Evolutionary conservation across 2,797 vertebrate species (phyloP).

Genomic region (Scomberomorus guttatus): DNA sequence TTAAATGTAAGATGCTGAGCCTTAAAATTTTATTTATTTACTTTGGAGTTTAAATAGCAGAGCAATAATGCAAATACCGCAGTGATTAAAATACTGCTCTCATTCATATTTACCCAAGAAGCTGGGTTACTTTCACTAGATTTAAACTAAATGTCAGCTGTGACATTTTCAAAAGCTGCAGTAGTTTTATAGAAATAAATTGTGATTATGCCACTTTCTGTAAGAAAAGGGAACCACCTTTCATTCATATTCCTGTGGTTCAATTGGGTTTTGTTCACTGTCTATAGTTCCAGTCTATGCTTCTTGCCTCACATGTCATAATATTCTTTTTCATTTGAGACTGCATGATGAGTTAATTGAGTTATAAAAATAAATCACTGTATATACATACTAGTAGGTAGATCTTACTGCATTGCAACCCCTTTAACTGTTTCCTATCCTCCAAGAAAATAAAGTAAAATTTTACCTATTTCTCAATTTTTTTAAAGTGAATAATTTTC

Average conservation of each 20-base stretch:
- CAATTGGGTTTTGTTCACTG: too few species aligned
- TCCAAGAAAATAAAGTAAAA: neutral
- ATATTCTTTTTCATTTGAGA: neutral
- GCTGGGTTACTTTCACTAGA: neutral
- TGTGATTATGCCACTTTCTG: neutral
- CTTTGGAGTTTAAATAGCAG: conserved; percentile 20
- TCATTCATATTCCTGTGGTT: neutral
- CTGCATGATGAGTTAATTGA: neutral
- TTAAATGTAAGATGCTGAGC: conserved; percentile 13
- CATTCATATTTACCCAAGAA: conserved; percentile 2
- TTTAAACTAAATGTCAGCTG: conserved; percentile 4
- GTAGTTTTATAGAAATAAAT: neutral
- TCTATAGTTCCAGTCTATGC: neutral
- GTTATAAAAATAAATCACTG: neutral
- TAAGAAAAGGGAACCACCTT: neutral
- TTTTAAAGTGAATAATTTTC: too few species aligned
- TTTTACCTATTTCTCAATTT: neutral
- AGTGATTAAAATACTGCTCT: neutral
- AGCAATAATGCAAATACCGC: neutral
- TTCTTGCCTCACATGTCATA: neutral
- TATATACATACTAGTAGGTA: neutral
- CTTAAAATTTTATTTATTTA: neutral
- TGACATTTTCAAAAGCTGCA: neutral
- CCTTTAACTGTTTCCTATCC: neutral
- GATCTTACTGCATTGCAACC: neutral